phyloP scores from a whole-genome alignment of 1,140 invertebrate genomes.

The Latrodectus geometricus region DNA sequence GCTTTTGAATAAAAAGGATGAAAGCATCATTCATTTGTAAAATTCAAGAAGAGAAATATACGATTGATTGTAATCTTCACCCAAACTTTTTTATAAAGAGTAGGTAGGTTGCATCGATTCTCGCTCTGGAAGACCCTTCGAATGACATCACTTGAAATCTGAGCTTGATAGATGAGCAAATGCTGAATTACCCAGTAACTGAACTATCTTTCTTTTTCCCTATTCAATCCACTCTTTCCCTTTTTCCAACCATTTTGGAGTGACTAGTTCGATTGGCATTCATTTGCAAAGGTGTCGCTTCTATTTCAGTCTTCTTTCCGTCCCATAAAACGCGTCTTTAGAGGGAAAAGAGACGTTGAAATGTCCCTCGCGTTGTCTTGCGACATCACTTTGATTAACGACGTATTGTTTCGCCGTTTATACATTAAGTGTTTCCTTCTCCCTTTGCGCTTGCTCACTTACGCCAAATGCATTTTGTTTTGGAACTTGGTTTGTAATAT shows the following conservation, averaged over 20 bases:
- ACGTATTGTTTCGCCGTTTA: not conserved
- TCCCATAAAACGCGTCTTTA: not conserved
- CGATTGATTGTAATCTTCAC: not conserved
- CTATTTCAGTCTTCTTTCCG: conserved; percentile 24
- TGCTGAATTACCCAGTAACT: conserved; percentile 16
- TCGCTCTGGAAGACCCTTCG: not conserved
- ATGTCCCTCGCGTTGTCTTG: not conserved
- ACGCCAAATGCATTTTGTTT: no score
- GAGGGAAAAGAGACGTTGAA: not conserved
- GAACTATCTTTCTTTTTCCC: not conserved
- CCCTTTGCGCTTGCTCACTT: not conserved
- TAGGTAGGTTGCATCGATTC: no score
- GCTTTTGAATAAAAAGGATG: not conserved
- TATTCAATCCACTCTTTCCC: not conserved
- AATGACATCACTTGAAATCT: conserved; percentile 38
- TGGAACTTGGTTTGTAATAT: no score
- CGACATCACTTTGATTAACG: conserved; percentile 38
- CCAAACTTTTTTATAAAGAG: conserved; percentile 6
- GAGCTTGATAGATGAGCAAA: conserved; percentile 47
- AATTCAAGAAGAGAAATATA: not conserved
- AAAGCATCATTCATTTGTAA: not conserved
- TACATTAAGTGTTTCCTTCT: conserved; percentile 30
- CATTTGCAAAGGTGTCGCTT: conserved; percentile 55
- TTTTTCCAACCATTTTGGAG: no score
- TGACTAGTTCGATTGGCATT: conserved; percentile 27